Percentiles rank a stretch among this genome's conserved stretches.
phyloP scores from a whole-genome alignment of 1,140 invertebrate genomes.

The Acromyrmex charruanus region DNA sequence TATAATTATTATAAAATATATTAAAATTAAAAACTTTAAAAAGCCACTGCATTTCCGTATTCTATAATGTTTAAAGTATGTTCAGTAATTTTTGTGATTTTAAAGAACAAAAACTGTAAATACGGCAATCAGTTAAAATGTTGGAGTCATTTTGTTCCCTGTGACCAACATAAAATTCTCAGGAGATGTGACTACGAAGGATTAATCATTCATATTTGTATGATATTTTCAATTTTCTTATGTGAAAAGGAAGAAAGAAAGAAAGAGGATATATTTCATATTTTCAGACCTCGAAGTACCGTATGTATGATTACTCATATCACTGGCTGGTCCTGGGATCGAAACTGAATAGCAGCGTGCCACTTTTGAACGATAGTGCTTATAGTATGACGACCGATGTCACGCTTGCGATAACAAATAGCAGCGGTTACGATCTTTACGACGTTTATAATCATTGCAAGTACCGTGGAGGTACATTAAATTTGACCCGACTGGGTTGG shows the following conservation, averaged over 20 bases:
- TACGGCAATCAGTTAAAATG: too few species aligned
- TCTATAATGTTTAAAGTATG: too few species aligned
- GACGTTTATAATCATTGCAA: slow-evolving; percentile 80
- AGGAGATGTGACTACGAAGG: too few species aligned
- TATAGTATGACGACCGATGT: slow-evolving; percentile 77
- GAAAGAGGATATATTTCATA: not conserved
- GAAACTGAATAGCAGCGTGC: slow-evolving; percentile 62
- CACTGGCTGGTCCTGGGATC: slow-evolving; percentile 77
- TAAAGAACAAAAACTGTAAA: too few species aligned
- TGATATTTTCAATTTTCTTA: not conserved
- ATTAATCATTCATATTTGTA: not conserved
- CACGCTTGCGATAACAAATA: slow-evolving; percentile 65
- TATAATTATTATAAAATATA: too few species aligned
- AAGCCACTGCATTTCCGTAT: too few species aligned
- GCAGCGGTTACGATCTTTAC: slow-evolving; percentile 65
- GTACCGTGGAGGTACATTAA: slow-evolving; percentile 75
- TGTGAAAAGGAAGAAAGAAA: not conserved
- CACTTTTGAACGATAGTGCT: slow-evolving; percentile 72
- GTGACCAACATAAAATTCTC: too few species aligned
- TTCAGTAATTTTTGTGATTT: too few species aligned
- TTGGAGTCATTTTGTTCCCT: too few species aligned
- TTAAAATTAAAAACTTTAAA: too few species aligned
- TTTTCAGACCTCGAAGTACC: slow-evolving; percentile 67
- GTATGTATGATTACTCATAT: slow-evolving; percentile 76
- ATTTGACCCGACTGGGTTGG: slow-evolving; percentile 73